These are phyloP conservation scores for Stichopus chloronotus DNA, from an alignment of 35 echinoderm and acorn worm genomes.

Conservation along the genomic window DNA sequence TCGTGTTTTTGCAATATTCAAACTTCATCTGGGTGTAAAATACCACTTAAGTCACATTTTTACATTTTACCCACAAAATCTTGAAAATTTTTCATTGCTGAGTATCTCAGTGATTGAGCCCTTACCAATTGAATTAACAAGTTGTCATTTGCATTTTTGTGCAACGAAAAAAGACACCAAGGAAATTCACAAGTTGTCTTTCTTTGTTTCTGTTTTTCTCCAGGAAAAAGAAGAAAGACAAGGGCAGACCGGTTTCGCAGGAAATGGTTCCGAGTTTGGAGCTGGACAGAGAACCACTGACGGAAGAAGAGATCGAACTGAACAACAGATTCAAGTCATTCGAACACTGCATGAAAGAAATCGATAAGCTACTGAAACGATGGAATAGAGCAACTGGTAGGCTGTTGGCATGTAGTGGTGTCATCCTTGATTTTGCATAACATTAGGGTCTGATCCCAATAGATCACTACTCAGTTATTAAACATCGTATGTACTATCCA, in stretches of 20 bases:
- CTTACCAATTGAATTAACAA: no score
- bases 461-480: not conserved
- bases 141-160: no score
- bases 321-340: conserved; percentile 89
- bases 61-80: no score
- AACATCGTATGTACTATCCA: no score
- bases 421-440: not conserved
- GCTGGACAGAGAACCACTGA: conserved; percentile 79
- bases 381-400: conserved; percentile 94
- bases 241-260: conserved; percentile 86
- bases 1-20: no score
- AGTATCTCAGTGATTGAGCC: no score
- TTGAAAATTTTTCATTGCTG: no score
- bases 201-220: not conserved
- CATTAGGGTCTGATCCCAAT: not conserved
- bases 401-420: not conserved
- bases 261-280: conserved; percentile 75
- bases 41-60: no score
- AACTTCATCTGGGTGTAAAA: no score
- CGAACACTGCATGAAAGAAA: conserved; percentile 97
- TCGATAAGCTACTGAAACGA: conserved; percentile 81
- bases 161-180: no score
- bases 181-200: not conserved
- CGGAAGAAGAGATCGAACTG: conserved; percentile 84
- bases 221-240: conserved; percentile 97